These are phyloP conservation scores for Lasioglossum baleicum DNA, from an alignment of 1,140 invertebrate genomes.

Conservation along the genomic window DNA sequence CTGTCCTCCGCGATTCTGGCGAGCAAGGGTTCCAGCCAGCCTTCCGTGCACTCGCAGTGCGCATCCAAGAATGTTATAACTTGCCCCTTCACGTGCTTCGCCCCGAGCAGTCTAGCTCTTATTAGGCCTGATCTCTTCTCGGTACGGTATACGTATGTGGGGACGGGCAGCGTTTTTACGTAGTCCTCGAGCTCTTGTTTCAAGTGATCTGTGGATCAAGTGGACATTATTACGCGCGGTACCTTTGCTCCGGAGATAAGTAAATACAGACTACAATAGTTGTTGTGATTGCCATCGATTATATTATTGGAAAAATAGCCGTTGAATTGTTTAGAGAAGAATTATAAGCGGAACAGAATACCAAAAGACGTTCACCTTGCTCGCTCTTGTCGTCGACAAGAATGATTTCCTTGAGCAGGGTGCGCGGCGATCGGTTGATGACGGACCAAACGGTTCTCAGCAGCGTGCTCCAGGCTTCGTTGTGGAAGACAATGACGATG, in stretches of 20 bases:
- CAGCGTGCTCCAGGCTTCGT: constrained; percentile 98
- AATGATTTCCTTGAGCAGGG: constrained; percentile 95
- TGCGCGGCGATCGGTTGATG: constrained; percentile 93
- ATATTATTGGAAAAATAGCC: no score
- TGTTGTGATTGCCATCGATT: no score
- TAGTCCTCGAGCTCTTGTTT: constrained; percentile 94
- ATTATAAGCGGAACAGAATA: no score
- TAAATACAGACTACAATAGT: no score
- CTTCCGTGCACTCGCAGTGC: constrained; percentile 96
- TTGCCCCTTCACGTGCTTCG: constrained; percentile 94
- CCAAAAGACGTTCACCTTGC: constrained; percentile 83
- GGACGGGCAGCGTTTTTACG: constrained; percentile 90
- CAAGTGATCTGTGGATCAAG: constrained; percentile 85
- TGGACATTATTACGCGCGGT: not conserved
- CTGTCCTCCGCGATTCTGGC: constrained; percentile 94
- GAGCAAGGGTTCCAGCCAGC: constrained; percentile 96
- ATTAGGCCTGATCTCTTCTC: constrained; percentile 96
- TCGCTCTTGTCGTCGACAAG: constrained; percentile 98
- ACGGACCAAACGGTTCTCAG: constrained; percentile 97
- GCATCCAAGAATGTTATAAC: constrained; percentile 98
- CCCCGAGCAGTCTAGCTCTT: constrained; percentile 93
- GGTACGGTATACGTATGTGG: constrained; percentile 91
- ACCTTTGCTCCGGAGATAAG: no score
- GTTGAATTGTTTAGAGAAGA: no score
- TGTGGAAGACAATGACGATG: constrained; percentile 98